Evolutionary conservation across 1,140 invertebrate genomes (phyloP).

Genomic region (Drosophila yakuba): DNA sequence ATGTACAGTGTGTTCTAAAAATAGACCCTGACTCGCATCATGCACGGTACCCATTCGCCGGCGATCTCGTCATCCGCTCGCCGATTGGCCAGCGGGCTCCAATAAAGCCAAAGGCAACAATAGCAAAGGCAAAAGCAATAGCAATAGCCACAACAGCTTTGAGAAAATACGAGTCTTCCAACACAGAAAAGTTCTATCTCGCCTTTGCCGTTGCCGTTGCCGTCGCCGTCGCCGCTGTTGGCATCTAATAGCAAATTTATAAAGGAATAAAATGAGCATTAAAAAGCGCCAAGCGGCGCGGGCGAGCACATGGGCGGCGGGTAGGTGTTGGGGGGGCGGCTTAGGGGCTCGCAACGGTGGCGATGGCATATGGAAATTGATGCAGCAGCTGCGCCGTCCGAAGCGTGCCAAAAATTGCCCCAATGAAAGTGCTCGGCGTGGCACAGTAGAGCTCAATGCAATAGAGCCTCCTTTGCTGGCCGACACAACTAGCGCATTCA

Average conservation of each 20-base stretch:
- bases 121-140: constrained; percentile 34
- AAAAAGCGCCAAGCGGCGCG: constrained; percentile 49
- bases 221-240: constrained; percentile 46
- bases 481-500: no score
- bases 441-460: neutral
- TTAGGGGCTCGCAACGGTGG: neutral
- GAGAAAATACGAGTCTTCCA: constrained; percentile 51
- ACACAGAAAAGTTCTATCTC: constrained; percentile 73
- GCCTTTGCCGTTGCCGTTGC: constrained; percentile 5
- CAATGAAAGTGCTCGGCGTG: constrained; percentile 29
- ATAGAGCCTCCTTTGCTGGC: neutral
- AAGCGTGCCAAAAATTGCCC: constrained; percentile 66
- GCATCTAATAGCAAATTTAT: constrained; percentile 77
- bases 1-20: constrained; percentile 74
- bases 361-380: constrained; percentile 44
- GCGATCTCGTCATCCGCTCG: constrained; percentile 64
- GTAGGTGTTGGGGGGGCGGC: neutral
- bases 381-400: constrained; percentile 43
- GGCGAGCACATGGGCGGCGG: neutral
- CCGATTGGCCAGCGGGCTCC: constrained; percentile 57
- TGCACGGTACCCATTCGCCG: constrained; percentile 52
- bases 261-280: constrained; percentile 80
- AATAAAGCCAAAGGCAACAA: constrained; percentile 54
- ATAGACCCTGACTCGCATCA: constrained; percentile 73
- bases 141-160: constrained; percentile 32